phyloP scores from a whole-genome alignment of 53 echinoderm and acorn worm species.

The Arbacia lixula region DNA sequence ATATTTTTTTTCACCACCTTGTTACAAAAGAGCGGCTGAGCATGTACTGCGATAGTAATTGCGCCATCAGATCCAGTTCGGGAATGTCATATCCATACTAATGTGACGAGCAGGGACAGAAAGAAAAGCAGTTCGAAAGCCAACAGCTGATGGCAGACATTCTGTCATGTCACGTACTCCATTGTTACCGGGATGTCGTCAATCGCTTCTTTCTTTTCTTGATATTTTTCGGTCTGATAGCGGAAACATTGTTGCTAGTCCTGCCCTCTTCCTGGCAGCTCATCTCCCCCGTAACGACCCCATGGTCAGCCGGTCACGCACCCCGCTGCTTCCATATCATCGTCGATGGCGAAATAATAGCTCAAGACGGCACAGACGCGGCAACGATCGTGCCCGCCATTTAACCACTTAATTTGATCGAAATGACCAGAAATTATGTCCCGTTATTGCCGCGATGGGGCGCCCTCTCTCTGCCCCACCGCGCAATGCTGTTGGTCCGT shows the following conservation, averaged over 20 bases:
- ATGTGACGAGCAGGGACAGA: too few species aligned
- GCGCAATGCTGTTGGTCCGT: conserved; percentile 50
- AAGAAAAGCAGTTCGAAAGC: too few species aligned
- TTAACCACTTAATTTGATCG: conserved; percentile 55
- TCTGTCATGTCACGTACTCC: too few species aligned
- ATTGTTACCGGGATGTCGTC: too few species aligned
- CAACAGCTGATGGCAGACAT: too few species aligned
- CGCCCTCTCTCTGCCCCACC: conserved; percentile 24
- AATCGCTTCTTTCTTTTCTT: too few species aligned
- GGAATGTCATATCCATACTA: too few species aligned
- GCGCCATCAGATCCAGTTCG: too few species aligned
- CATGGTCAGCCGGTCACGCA: conserved; percentile 12
- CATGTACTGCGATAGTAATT: too few species aligned
- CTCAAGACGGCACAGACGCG: conserved; percentile 7
- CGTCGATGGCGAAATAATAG: conserved; percentile 25
- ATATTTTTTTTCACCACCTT: too few species aligned
- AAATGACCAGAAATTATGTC: conserved; percentile 59
- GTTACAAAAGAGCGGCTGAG: too few species aligned
- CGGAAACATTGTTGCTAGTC: conserved; percentile 17
- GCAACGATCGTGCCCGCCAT: conserved; percentile 26
- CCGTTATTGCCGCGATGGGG: conserved; percentile 43
- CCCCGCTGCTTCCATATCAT: not conserved
- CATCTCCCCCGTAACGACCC: not conserved
- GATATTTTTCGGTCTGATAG: too few species aligned
- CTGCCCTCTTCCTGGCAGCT: not conserved